Evolutionary conservation across 1,140 invertebrate genomes (phyloP), one percentile per base, ranked within the genome.

Genomic region (Andricus grossulariae): DNA sequence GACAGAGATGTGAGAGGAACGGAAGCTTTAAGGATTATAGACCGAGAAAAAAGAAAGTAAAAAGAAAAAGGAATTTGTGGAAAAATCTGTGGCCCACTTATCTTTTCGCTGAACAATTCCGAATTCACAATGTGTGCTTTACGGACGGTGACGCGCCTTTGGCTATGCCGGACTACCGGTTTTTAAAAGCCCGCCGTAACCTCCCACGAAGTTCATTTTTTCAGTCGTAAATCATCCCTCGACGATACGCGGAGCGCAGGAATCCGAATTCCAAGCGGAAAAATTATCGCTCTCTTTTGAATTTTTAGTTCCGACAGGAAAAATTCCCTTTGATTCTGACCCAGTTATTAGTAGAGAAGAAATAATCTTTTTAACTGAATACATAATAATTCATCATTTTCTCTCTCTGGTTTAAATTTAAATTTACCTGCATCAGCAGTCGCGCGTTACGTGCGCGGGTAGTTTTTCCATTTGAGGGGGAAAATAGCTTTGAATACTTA

Each of bases 81-180:
- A 75, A 83, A 83, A 83, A 79, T 79, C 16, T 52, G 71, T 72
- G 74, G 74, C 74, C 39, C 71, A 73, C 76, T 83, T 74, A 80
- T 79, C 75, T 80, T 80, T 25, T 73, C 52, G 25, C 18, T 72
- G 74, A 80, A 77, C 75, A 77, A 83, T 83, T 79, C 74, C 72
- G 12, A 32, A 66, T 66, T 66, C 57, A n/a, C 13, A 55, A n/a
- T 18, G 52, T 18, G 52, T 6, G 21, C 25, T 57, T 57, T 12
- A 66, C 57, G 19, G 21, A 66, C 21, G 21, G 21, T 39, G 57
- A 66, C 57, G 21, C 21, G 57, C 11, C 57, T 66, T 66, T n/a
- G 21, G 25, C 25, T 32, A 66, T 66, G 25, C 57, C 25, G 57
- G 57, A 32, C 57, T 66, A 39, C 57, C 1, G 57, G 21, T 66